Evolutionary conservation across 1,140 invertebrate species (phyloP).

Genomic region (Centruroides sculpturatus): DNA sequence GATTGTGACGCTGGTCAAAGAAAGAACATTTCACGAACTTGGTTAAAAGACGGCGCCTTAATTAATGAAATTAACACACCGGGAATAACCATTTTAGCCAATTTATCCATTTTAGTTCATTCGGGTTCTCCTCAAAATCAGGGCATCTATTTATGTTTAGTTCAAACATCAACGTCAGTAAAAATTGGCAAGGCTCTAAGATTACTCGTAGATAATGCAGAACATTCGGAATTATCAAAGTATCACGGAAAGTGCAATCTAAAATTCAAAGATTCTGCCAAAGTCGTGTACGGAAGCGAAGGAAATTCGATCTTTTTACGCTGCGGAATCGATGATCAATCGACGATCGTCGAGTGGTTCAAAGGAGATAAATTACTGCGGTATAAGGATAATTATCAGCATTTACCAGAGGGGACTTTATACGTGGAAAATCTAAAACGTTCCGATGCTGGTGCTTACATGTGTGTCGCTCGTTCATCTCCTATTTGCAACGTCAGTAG

Average conservation of each 20-base stretch:
- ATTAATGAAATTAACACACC: neutral
- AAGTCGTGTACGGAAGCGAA: neutral
- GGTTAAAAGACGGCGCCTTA: neutral
- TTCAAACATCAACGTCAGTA: neutral
- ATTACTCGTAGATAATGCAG: neutral
- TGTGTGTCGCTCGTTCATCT: neutral
- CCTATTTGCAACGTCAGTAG: neutral
- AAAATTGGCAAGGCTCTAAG: conserved; percentile 3
- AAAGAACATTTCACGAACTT: neutral
- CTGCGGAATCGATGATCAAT: conserved; percentile 1
- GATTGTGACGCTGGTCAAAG: neutral
- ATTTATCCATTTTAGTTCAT: no score
- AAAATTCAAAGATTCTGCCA: neutral
- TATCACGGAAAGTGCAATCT: neutral
- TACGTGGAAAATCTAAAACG: neutral
- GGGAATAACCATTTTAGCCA: no score
- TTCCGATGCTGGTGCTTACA: conserved; percentile 3
- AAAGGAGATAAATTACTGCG: neutral
- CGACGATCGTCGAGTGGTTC: conserved; percentile 2
- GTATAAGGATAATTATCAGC: neutral
- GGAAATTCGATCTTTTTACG: neutral
- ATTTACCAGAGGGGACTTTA: neutral
- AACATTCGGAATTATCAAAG: neutral
- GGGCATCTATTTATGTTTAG: conserved; percentile 6
- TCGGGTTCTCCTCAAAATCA: neutral